Evolutionary conservation across 2,113 vertebrate species (phyloP).

Genomic region (Saguinus midas): DNA sequence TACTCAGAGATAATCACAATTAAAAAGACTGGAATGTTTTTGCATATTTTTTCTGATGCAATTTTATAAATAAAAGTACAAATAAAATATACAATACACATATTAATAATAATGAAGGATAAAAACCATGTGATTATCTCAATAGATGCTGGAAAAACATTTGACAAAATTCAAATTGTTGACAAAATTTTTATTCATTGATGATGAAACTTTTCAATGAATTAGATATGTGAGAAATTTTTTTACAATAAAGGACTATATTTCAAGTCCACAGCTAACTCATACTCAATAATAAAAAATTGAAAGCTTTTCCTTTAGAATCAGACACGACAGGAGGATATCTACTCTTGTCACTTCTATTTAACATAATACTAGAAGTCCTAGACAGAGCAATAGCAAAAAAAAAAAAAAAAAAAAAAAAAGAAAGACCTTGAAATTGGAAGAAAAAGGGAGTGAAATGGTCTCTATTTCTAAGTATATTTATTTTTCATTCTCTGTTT

Average conservation of each 20-base stretch:
- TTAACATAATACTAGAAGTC: background rate
- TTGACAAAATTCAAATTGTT: background rate
- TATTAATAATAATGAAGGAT: background rate
- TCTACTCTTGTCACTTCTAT: background rate
- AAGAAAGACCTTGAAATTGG: background rate
- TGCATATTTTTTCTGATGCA: background rate
- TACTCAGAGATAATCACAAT: background rate
- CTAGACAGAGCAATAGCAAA: background rate
- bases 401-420: background rate
- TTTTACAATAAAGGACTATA: background rate
- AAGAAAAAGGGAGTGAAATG: background rate
- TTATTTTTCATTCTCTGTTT: background rate
- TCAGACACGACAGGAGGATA: background rate
- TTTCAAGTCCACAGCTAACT: background rate
- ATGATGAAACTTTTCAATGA: background rate
- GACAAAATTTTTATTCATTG: background rate
- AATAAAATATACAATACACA: background rate
- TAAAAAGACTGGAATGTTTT: background rate
- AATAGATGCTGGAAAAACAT: background rate
- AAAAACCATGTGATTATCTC: background rate
- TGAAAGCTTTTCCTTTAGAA: background rate
- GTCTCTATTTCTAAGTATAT: background rate
- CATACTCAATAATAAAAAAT: background rate
- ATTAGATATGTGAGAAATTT: background rate
- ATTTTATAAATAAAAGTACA: background rate